Conservation (phyloP, 2,113 vertebrate genomes). For the Oenanthe oenanthe region DNA sequence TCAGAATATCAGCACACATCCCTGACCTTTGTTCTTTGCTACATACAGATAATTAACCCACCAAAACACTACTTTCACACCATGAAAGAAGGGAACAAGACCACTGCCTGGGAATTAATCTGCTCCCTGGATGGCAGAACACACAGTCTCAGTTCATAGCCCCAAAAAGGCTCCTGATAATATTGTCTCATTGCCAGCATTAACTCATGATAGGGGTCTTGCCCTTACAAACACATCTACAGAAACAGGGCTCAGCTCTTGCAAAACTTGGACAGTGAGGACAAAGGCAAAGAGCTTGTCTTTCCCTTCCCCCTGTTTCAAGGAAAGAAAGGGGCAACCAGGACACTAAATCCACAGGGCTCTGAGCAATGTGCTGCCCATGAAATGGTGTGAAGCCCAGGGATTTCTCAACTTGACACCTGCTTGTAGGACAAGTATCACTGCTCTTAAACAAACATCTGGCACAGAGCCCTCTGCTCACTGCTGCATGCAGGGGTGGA, state of each 20-base stretch:
- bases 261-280: background rate
- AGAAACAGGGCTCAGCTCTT: background rate
- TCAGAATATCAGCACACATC: background rate
- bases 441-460: background rate
- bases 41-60: background rate
- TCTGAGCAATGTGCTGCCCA: background rate
- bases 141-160: background rate
- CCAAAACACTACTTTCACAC: background rate
- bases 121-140: background rate
- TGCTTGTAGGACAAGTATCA: background rate
- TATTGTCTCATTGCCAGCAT: background rate
- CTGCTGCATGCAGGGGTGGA: background rate
- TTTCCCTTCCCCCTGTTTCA: background rate
- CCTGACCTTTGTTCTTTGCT: background rate
- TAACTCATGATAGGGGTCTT: background rate
- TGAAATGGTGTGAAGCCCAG: background rate
- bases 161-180: background rate
- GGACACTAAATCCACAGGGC: background rate
- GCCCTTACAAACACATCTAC: background rate
- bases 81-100: background rate
- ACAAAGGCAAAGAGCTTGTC: background rate
- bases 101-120: background rate
- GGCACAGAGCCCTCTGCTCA: fast-evolving
- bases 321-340: background rate
- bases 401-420: background rate